These are phyloP conservation scores for Gopherus flavomarginatus DNA, from an alignment of 2,113 vertebrate species.

Conservation along the genomic window DNA sequence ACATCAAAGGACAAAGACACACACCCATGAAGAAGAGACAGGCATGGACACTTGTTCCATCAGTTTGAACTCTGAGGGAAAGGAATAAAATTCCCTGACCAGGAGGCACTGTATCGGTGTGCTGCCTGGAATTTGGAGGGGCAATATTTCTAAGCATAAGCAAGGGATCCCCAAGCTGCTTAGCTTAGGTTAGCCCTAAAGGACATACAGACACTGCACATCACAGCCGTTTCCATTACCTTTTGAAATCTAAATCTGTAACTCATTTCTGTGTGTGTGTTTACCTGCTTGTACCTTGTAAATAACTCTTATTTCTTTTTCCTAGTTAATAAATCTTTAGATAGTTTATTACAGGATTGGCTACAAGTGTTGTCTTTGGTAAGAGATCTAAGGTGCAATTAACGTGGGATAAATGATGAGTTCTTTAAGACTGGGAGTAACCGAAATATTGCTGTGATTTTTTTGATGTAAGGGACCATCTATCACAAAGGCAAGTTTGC, in stretches of 20 bases:
- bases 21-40: background rate
- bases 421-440: too few species aligned
- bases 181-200: background rate
- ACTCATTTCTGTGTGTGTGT: background rate
- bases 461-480: background rate
- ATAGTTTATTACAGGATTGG: background rate
- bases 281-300: background rate
- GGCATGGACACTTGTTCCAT: background rate
- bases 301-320: background rate
- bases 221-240: background rate
- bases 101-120: background rate
- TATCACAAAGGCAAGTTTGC: background rate
- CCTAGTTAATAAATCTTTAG: background rate
- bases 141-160: background rate
- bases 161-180: background rate
- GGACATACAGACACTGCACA: background rate
- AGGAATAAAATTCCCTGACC: background rate
- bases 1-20: background rate
- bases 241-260: background rate
- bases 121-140: background rate
- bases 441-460: background rate
- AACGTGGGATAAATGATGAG: background rate
- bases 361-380: background rate
- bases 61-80: background rate
- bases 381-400: background rate